Evolutionary conservation across 2,888 invertebrate species (phyloP).

Genomic region (Micoletzkya japonica): DNA sequence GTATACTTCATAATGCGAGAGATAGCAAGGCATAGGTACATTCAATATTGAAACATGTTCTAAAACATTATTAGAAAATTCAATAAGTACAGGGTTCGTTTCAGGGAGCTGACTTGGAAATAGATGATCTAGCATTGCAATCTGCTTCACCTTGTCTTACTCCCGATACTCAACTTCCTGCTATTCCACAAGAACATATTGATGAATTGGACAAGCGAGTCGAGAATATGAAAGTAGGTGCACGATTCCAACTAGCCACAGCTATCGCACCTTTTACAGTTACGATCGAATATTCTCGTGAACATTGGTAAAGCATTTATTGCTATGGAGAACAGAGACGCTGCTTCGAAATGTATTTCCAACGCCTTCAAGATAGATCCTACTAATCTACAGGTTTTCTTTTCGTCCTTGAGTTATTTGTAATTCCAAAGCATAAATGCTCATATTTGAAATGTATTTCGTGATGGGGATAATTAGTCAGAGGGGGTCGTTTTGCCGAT

Average conservation of each 20-base stretch:
- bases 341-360: slow-evolving; percentile 13
- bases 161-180: slow-evolving; percentile 4
- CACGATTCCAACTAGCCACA: background rate
- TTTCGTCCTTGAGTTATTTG: too few relatives aligned
- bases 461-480: too few relatives aligned
- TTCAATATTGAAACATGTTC: too few relatives aligned
- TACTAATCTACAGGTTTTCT: slow-evolving; percentile 16
- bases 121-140: background rate
- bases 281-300: slow-evolving; percentile 16
- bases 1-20: too few relatives aligned
- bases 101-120: too few relatives aligned
- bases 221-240: background rate
- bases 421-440: too few relatives aligned
- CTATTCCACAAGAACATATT: background rate
- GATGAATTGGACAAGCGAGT: slow-evolving; percentile 8
- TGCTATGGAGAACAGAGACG: slow-evolving; percentile 18
- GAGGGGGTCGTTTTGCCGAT: too few relatives aligned
- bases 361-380: slow-evolving; percentile 5
- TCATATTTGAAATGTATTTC: too few relatives aligned
- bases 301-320: slow-evolving; percentile 21
- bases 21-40: too few relatives aligned
- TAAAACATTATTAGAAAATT: too few relatives aligned
- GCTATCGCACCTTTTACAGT: background rate
- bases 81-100: too few relatives aligned
- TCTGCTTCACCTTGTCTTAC: background rate